Base-by-base conservation (phyloP, 1,140 invertebrate species). In the Diorhabda elongata region DNA sequence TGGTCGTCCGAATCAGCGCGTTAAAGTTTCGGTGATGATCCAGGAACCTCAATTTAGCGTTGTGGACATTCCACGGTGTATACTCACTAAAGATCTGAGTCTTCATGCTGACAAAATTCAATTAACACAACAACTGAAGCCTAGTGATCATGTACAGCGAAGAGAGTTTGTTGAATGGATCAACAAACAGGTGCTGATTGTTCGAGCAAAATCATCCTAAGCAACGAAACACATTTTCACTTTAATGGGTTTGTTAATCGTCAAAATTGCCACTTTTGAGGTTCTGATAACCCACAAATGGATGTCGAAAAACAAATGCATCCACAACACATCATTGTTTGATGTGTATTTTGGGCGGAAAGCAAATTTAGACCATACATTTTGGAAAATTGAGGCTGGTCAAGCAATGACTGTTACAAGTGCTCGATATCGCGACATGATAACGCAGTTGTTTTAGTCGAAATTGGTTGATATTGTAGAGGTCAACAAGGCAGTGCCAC, bases 251-350 rank as follows among this genome's bases (percentile, higher is more conserved):
- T 52, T 52, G 45, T 9, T 6, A 6, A 52, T 52, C 5, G 45
- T 2, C 45, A 79, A 74, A 77, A 75, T 69, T 78, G 71, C 42
- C 73, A 67, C 45, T 71, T 77, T 77, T 79, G 77, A 75, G 73
- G 71, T 68, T 66, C 64, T 42, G 70, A 78, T 45, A 76, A 80
- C 42, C 74, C 75, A 74, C 64, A 71, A 68, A 66, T 75, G 69
- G 75, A 77, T 75, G 62, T 74, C 58, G 69, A 80, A 69, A 75
- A 75, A 71, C 70, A 69, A 74, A 74, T 81, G 73, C 75, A 79
- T 73, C 73, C 75, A 68, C 71, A 79, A 78, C 62, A 75, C 66
- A 73, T 79, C 61, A 80, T 74, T 71, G 75, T 81, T 74, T 58
- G 64, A 43, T 66, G 57, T 58, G 64, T 4, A 66, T 57, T 66